Evolutionary conservation across 2,113 vertebrate species (phyloP), one percentile per base, ranked within the genome.

Genomic region (Pyxicephalus adspersus): DNA sequence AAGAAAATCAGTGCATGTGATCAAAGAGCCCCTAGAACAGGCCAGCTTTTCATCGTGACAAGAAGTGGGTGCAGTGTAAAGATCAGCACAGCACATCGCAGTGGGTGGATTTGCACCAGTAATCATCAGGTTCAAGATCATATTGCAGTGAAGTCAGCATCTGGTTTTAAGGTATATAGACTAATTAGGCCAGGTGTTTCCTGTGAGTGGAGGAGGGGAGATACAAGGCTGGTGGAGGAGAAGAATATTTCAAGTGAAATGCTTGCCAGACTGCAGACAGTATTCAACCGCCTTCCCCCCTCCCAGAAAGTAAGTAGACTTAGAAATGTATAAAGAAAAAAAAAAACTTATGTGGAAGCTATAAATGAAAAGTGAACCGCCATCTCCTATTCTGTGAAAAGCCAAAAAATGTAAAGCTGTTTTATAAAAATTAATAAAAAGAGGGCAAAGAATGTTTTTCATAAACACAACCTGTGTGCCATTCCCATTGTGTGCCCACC

Each of bases 141-240:
- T 22, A 81, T 64, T 81, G 79, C 68, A 74, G 79, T 68, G 66
- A 78, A 78, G 76, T 78, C 79, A 64, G 79, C 79, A 81, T 81
- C 79, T 81, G 79, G 68, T 81, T 81, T 45, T 74, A 81, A 81
- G 70, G 79, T 81, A 81, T 64, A 81, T 50, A 38, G 68, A 81
- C 68, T 81, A 81, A 81, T 74, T 72, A 74, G 61, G 28, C 79
- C 79, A 81, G 79, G 79, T 81, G 79, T 22, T 81, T 81, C 79
- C 79, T 81, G 79, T 81, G 70, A 31, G 50, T 72, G 68, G 60
- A 57, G 79, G 68, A 74, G 68, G 79, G 79, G 79, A 45, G 77
- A 70, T 22, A 60, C 31, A 63, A n/a, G 28, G 26, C 66, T 50
- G 38, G 29, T 60, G 64, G 55, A 51, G 38, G 9, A 11, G 34